phyloP scores from a whole-genome alignment of 2,888 invertebrate species.

The Rutpela maculata region DNA sequence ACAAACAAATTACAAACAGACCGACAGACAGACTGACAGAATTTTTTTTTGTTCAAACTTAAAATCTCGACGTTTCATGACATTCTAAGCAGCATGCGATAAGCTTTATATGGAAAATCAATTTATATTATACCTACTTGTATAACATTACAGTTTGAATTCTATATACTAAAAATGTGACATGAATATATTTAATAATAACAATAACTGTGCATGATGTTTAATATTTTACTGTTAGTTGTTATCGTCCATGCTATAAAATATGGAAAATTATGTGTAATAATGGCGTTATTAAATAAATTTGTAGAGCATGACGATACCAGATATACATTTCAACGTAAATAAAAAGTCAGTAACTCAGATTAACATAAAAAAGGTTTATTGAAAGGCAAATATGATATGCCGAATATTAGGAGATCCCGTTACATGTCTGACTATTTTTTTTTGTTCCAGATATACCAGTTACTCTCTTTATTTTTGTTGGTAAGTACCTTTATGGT shows the following conservation, averaged over 20 bases:
- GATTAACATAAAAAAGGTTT: constrained; percentile 9
- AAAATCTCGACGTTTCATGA: too few relatives aligned
- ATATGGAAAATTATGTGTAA: not conserved
- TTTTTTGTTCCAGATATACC: constrained; percentile 28
- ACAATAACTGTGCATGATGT: not conserved
- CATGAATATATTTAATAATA: too few relatives aligned
- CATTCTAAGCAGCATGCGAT: too few relatives aligned
- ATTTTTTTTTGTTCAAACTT: too few relatives aligned
- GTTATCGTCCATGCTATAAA: not conserved
- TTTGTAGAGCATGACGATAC: constrained; percentile 16
- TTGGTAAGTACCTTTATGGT: constrained; percentile 12
- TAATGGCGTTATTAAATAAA: not conserved
- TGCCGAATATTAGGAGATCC: constrained; percentile 7
- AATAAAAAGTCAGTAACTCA: not conserved
- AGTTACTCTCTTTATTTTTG: not conserved
- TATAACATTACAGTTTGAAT: too few relatives aligned
- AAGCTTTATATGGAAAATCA: too few relatives aligned
- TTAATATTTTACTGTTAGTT: constrained; percentile 4
- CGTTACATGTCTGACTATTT: constrained; percentile 13
- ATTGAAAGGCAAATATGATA: constrained; percentile 22
- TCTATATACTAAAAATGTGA: too few relatives aligned
- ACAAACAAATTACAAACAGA: too few relatives aligned
- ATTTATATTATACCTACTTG: too few relatives aligned
- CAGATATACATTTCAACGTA: not conserved
- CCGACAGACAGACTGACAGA: too few relatives aligned